phyloP scores from a whole-genome alignment of 2,113 vertebrate genomes.

The Pachycephala philippinensis region DNA sequence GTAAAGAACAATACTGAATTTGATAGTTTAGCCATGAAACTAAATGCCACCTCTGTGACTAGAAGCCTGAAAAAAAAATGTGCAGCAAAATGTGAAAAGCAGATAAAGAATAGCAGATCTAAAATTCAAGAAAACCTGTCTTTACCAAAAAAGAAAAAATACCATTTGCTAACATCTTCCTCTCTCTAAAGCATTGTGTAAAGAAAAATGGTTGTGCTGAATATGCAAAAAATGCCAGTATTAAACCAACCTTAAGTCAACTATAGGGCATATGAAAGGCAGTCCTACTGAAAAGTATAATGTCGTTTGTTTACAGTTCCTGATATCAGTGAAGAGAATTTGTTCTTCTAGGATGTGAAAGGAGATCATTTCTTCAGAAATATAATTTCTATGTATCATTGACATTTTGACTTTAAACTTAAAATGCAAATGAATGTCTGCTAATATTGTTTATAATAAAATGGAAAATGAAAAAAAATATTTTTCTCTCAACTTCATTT shows the following conservation, averaged over 20 bases:
- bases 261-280: neutral
- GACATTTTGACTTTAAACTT: neutral
- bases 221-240: neutral
- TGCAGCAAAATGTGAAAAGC: neutral
- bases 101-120: neutral
- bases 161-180: neutral
- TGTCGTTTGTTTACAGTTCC: neutral
- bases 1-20: neutral
- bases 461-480: neutral
- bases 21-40: neutral
- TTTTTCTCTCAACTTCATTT: neutral
- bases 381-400: neutral
- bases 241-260: neutral
- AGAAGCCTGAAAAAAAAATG: neutral
- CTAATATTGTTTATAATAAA: neutral
- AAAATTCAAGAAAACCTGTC: neutral
- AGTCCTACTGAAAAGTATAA: neutral
- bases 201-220: neutral
- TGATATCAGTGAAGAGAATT: neutral
- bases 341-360: neutral
- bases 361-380: neutral
- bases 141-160: neutral
- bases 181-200: neutral
- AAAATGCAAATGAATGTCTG: neutral
- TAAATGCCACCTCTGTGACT: neutral